Evolutionary conservation across 2,888 invertebrate genomes (phyloP).

Genomic region (Arge pagana): DNA sequence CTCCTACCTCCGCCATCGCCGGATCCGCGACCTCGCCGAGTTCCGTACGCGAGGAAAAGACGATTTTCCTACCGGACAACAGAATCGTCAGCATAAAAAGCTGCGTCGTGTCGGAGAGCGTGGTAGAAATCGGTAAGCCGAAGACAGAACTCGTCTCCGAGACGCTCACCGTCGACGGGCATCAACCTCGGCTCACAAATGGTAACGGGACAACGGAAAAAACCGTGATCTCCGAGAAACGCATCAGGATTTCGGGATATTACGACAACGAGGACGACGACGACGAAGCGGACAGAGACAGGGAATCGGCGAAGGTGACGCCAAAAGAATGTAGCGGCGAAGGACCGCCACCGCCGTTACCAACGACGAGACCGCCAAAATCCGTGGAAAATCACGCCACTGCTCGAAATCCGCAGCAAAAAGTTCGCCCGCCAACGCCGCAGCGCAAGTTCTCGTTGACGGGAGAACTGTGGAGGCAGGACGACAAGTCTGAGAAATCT

Average conservation of each 20-base stretch:
- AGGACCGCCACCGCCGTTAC: slow-evolving; percentile 48
- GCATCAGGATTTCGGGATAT: slow-evolving; percentile 36
- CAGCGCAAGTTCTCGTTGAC: slow-evolving; percentile 49
- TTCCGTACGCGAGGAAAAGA: background rate
- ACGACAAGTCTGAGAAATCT: slow-evolving; percentile 79
- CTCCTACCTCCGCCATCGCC: background rate
- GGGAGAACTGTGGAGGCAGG: slow-evolving; percentile 66
- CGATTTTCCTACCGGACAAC: slow-evolving; percentile 8
- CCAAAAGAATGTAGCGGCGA: background rate
- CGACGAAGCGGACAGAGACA: background rate
- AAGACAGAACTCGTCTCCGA: too few relatives aligned
- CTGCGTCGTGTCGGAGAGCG: slow-evolving; percentile 28
- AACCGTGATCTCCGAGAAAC: slow-evolving; percentile 43
- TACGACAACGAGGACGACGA: background rate
- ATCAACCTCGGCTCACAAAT: too few relatives aligned
- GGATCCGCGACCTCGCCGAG: background rate
- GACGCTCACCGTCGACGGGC: too few relatives aligned
- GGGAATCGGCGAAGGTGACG: background rate
- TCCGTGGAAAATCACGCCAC: slow-evolving; percentile 21
- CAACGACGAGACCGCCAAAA: slow-evolving; percentile 52
- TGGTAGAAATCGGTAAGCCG: slow-evolving; percentile 28
- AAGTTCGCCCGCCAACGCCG: slow-evolving; percentile 22
- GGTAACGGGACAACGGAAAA: too few relatives aligned
- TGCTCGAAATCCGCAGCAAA: slow-evolving; percentile 6
- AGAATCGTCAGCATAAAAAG: slow-evolving; percentile 5